Evolutionary conservation across 2,113 vertebrate genomes (phyloP), one percentile per base, ranked within the genome.

Genomic region (Mixornis gularis): DNA sequence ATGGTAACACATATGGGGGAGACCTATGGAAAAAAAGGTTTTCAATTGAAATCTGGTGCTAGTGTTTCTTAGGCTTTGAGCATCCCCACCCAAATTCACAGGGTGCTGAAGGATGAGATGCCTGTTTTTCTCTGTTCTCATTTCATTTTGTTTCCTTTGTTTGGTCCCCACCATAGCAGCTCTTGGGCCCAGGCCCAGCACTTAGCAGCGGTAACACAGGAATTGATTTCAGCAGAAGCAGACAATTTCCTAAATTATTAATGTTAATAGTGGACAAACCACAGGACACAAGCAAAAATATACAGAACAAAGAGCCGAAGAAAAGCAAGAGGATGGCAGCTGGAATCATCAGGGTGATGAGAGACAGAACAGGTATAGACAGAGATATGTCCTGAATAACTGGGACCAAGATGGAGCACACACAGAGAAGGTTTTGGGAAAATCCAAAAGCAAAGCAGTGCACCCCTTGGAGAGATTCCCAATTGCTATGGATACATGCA

Each of bases 161-260:
- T 92, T 80, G 55, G 46, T 64, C 12, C 59, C 41, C 21, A 30
- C 62, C 32, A 65, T 4, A 52, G 71, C 3, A 2, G 69, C 74
- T 51, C 38, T 62, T 87, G 77, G 87, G 64, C 59, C 71, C 49
- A 65, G 62, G 55, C 66, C 90, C 79, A 94, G 92, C 90, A 85
- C 87, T 95, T 92, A 92, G 76, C 81, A 91, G 94, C 68, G 55
- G n/a, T 43, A 87, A 55, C 69, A 41, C 38, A 93, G 62, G 79
- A 83, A 94, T 81, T 92, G 69, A 84, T 94, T 88, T 85, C 88
- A 90, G 88, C 88, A 94, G 79, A 69, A 82, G 64, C 60, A 92
- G 88, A 83, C 52, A 48, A 88, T 92, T 93, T 72, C 69, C 82
- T 95, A 73, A 92, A 95, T 95, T 92, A 94, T 94, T 92, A 74